Evolutionary conservation across 1,140 invertebrate species (phyloP).

Genomic region (Heliconius hewitsoni): DNA sequence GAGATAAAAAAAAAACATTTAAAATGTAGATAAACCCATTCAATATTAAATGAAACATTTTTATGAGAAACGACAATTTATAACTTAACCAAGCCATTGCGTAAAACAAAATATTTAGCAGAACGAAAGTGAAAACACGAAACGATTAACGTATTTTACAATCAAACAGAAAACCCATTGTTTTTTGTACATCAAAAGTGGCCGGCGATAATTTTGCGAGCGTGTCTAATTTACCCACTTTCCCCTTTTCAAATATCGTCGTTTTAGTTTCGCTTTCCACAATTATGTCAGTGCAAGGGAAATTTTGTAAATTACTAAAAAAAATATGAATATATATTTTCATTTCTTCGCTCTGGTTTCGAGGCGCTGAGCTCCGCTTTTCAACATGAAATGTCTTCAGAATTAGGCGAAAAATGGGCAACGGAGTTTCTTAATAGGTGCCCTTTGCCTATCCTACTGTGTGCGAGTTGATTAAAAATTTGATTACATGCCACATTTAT

Average conservation of each 20-base stretch:
- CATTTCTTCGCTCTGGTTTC: too few relatives aligned
- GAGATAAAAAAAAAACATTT: too few relatives aligned
- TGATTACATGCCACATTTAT: too few relatives aligned
- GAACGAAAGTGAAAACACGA: constrained; percentile 3
- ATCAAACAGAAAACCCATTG: constrained; percentile 13
- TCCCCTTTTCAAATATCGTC: constrained; percentile 2
- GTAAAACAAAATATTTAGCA: background rate
- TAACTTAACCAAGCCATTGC: background rate
- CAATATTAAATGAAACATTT: too few relatives aligned
- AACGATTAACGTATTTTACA: constrained; percentile 1
- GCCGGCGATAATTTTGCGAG: constrained; percentile 1
- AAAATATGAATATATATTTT: background rate
- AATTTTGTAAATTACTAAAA: background rate
- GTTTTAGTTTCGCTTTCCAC: constrained; percentile 17
- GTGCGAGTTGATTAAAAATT: too few relatives aligned
- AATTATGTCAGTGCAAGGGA: background rate
- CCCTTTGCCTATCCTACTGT: too few relatives aligned
- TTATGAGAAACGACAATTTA: background rate
- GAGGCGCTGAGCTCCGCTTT: too few relatives aligned
- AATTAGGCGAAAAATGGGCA: too few relatives aligned
- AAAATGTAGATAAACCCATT: too few relatives aligned
- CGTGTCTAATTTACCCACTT: constrained; percentile 23
- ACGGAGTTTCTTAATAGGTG: too few relatives aligned
- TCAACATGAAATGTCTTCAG: too few relatives aligned
- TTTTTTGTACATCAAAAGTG: constrained; percentile 11